Evolutionary conservation across 1,140 invertebrate species (phyloP), one percentile per base, ranked within the genome.

Genomic region (Lethocerus indicus): DNA sequence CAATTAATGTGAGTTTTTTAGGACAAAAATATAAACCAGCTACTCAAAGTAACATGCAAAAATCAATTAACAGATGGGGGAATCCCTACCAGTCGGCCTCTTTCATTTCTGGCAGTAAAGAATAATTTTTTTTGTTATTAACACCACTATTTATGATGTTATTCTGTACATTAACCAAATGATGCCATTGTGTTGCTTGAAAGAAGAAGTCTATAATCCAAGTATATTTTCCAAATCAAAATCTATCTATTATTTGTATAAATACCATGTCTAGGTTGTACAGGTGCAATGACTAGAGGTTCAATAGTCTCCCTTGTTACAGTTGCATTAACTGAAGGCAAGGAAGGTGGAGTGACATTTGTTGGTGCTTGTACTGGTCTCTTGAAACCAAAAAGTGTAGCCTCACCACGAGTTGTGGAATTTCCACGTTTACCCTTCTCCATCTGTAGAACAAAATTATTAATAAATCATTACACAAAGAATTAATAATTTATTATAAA

Each of bases 381-480:
- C 29, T 50, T 36, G 49, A 50, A 50, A 6, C 49, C 49, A 26
- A 50, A 50, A 7, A 29, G 37, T 9, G 42, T 50, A 7, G 49
- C 42, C 41, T 43, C n/a, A 13, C 49, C 49, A 37, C 42, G 9
- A 9, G 41, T 35, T 7, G 39, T 13, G 23, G 16, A 28, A 16
- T 44, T 44, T 16, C 42, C 47, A n/a, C 47, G 35, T 21, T 28
- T 28, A 18, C 20, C 32, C 32, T 50, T 50, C 37, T 50, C 49
- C 49, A 50, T 50, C 49, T 50, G 41, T n/a, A 50, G 45, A 27
- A 41, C 13, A 36, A 37, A 9, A 35, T 18, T 32, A 9, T 9
- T 32, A 32, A 32, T 9, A 9, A 32, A 32, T 9, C n/a, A n/a
- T 9, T 32, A 32, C 29, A 9, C 9, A 9, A 9, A 9, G 7